Conservation (phyloP, 2,113 vertebrate species). For the Atrichornis clamosus region DNA sequence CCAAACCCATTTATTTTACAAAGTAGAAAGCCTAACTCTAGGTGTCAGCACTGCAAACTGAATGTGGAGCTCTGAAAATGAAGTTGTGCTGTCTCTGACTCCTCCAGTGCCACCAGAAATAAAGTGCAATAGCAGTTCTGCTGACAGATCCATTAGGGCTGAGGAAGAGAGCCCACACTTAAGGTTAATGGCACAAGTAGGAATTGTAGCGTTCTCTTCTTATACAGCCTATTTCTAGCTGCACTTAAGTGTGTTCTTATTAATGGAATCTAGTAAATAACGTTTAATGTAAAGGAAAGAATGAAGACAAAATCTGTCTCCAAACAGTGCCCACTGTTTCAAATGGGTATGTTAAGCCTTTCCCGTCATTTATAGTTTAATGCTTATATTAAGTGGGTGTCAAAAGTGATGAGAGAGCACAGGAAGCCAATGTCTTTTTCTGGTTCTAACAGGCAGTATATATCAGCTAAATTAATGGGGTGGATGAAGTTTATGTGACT, state of each 20-base stretch:
- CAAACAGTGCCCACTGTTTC: background rate
- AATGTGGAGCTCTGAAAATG: constrained; percentile 20
- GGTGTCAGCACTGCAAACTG: constrained; percentile 61
- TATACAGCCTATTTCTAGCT: background rate
- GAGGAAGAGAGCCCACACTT: background rate
- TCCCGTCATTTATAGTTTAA: background rate
- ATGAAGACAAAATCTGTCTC: background rate
- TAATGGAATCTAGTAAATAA: background rate
- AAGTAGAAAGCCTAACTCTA: constrained; percentile 46
- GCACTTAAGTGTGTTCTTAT: background rate
- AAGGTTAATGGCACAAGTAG: background rate
- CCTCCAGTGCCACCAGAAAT: constrained; percentile 15
- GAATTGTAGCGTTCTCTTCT: background rate
- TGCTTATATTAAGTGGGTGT: background rate
- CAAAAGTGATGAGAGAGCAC: background rate
- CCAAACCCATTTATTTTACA: background rate
- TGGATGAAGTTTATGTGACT: background rate
- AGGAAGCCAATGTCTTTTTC: background rate
- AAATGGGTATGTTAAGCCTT: background rate
- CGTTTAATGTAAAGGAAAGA: background rate
- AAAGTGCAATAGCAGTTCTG: background rate
- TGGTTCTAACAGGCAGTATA: background rate
- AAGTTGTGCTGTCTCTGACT: constrained; percentile 21
- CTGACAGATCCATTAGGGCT: background rate
- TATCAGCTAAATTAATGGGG: background rate